Evolutionary conservation across 2,888 invertebrate species (phyloP), one percentile per base, ranked within the genome.

Genomic region (Cosmorhoe ocellata): DNA sequence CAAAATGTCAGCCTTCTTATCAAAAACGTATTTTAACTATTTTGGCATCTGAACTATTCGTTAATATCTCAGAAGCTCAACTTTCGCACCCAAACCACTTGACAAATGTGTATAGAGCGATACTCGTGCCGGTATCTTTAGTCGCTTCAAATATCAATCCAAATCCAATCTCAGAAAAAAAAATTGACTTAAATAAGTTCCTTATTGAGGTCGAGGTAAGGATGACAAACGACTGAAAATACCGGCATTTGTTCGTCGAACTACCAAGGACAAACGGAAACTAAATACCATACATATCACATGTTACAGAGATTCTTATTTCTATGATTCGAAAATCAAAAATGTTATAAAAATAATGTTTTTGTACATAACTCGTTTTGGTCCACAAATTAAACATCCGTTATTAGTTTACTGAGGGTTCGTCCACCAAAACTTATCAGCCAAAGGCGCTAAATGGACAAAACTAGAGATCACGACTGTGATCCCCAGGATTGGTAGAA

Each of bases 311-410:
- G 53, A 62, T 60, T 57, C 67, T 67, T 71, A 72, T 56, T 53
- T 58, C 67, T 71, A 67, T 64, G 65, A 57, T 47, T 48, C 60
- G 59, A 65, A 63, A 73, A 73, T 67, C 69, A 71, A 65, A 63
- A 67, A 67, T 63, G 54, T 61, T 72, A 73, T 64, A 75, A 74
- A 74, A 75, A 73, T 73, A 74, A 61, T 66, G 63, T 67, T 67
- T 4, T 56, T 55, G 45, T 47, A 53, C 44, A 33, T 38, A 56
- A 56, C 59, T 54, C 57, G 63, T 65, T 65, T 74, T 74, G 74
- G 74, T 74, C 74, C 74, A 69, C 71, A 70, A 71, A 68, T 59
- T 59, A 68, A 60, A 58, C 46, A 51, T 58, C 18, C 26, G 31
- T 33, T 18, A 10, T 37, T 39, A 30, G 40, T 31, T 40, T 22